phyloP scores from a whole-genome alignment of 2,888 invertebrate genomes.

The Ashinkailepas kermadecensis region DNA sequence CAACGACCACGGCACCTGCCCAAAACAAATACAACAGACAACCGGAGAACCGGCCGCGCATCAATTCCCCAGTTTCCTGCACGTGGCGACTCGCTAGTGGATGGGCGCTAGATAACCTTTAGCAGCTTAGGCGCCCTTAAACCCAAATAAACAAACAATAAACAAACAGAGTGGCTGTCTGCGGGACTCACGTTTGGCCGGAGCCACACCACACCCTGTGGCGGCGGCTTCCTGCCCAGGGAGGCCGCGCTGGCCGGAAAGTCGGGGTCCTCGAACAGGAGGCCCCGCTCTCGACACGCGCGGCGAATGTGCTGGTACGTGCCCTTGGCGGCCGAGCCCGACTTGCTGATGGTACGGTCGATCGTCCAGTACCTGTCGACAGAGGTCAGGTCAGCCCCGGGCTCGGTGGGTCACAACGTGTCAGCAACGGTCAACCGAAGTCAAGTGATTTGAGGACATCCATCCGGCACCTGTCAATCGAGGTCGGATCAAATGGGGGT shows the following conservation, averaged over 20 bases:
- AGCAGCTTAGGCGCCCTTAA: too few species aligned
- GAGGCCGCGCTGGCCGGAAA: conserved; percentile 52
- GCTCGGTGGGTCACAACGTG: background rate
- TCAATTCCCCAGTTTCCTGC: too few species aligned
- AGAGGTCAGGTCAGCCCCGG: background rate
- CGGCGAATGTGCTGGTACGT: conserved; percentile 50
- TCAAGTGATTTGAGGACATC: background rate
- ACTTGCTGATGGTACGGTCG: conserved; percentile 27
- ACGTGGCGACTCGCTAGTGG: too few species aligned
- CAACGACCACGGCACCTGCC: too few species aligned
- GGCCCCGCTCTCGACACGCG: conserved; percentile 50
- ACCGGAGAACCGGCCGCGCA: too few species aligned
- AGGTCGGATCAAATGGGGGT: too few species aligned
- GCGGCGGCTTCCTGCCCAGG: conserved; percentile 50
- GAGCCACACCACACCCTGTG: conserved; percentile 55
- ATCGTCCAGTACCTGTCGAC: conserved; percentile 33
- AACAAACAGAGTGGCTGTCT: too few species aligned
- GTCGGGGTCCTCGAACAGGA: conserved; percentile 55
- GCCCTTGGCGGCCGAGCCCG: conserved; percentile 26
- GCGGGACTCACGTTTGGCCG: conserved; percentile 56
- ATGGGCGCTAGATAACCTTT: too few species aligned
- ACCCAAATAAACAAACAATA: too few species aligned
- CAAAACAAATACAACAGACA: too few species aligned
- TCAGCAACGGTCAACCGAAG: background rate
- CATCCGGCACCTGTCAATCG: too few species aligned